These are phyloP conservation scores for Galbula dea DNA, from an alignment of 2,113 vertebrate species.

Conservation along the genomic window DNA sequence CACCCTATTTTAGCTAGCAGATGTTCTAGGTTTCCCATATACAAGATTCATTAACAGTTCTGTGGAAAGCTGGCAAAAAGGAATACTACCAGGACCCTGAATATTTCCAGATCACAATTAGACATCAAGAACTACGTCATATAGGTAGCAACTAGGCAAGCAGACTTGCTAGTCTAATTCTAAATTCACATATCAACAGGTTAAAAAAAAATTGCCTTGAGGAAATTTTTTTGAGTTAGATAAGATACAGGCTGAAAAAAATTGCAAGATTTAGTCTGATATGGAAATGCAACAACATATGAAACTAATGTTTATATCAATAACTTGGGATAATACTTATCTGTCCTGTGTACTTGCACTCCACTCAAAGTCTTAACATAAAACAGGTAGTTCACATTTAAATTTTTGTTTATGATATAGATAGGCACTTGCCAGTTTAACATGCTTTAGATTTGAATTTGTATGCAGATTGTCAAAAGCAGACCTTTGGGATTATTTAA, in stretches of 20 bases:
- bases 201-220: not conserved
- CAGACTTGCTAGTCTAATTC: not conserved
- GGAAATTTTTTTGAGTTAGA: not conserved
- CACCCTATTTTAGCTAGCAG: not conserved
- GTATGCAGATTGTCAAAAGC: not conserved
- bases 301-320: too few species aligned
- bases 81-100: not conserved
- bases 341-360: not conserved
- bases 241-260: not conserved
- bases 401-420: not conserved
- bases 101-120: not conserved
- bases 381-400: not conserved
- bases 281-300: too few species aligned
- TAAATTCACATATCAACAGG: not conserved
- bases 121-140: not conserved
- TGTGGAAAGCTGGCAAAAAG: not conserved
- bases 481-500: not conserved
- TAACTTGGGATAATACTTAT: not conserved
- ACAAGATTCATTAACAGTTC: not conserved
- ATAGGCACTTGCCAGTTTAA: not conserved
- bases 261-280: not conserved
- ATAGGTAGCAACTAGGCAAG: not conserved
- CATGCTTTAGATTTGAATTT: not conserved
- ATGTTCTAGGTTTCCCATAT: not conserved
- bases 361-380: not conserved